phyloP scores from a whole-genome alignment of 2,113 vertebrate genomes.

The Thalassoma bifasciatum region DNA sequence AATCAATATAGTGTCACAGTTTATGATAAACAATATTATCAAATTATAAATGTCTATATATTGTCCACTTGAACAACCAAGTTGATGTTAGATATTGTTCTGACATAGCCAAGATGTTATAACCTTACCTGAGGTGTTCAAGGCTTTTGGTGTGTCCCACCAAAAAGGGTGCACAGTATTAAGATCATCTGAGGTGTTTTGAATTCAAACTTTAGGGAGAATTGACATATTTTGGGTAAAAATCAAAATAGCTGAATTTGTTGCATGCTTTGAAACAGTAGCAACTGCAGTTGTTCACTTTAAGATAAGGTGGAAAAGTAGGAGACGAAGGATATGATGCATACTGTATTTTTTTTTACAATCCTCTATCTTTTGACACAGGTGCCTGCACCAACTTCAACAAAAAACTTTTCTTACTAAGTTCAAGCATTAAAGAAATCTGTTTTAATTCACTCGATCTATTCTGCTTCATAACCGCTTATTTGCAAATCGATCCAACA shows the following conservation, averaged over 20 bases:
- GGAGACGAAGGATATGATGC: background rate
- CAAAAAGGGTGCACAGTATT: too few relatives aligned
- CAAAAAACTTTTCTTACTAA: conserved; percentile 80
- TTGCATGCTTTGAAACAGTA: too few relatives aligned
- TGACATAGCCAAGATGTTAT: background rate
- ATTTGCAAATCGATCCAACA: background rate
- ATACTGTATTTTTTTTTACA: conserved; percentile 14
- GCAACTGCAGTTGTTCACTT: too few relatives aligned
- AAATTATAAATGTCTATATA: conserved; percentile 39
- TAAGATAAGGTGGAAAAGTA: too few relatives aligned
- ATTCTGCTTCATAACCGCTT: background rate
- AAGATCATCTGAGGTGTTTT: too few relatives aligned
- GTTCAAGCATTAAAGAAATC: conserved; percentile 90
- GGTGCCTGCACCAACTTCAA: too few relatives aligned
- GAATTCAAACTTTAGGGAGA: too few relatives aligned
- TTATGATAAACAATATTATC: conserved; percentile 36
- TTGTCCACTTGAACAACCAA: conserved; percentile 8
- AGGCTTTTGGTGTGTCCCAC: too few relatives aligned
- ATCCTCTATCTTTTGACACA: conserved; percentile 18
- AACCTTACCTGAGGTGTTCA: background rate
- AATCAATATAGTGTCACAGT: conserved; percentile 54
- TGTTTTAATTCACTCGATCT: conserved; percentile 61
- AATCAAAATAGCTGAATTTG: too few relatives aligned
- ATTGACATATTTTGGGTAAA: too few relatives aligned
- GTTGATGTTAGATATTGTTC: background rate